These are phyloP conservation scores for Cotesia vestalis DNA, from an alignment of 1,140 invertebrate species.

Conservation along the genomic window DNA sequence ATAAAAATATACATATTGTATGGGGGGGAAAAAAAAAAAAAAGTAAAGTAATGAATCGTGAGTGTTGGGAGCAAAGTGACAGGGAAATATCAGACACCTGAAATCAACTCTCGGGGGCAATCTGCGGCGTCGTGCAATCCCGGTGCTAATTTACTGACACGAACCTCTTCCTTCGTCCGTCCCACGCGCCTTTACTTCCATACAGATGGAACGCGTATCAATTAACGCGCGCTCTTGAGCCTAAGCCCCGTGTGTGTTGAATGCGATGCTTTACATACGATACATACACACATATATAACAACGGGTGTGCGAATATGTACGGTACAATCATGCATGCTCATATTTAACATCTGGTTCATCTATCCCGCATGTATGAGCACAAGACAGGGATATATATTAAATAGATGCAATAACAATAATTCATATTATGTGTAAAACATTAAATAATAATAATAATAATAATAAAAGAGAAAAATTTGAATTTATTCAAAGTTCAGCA, in stretches of 20 bases:
- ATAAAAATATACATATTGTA: too few relatives aligned
- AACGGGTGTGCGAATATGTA: neutral
- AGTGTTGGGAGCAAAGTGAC: neutral
- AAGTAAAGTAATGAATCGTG: neutral
- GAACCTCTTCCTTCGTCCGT: conserved; percentile 21
- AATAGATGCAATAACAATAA: neutral
- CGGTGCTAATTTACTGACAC: conserved; percentile 34
- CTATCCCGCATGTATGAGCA: neutral
- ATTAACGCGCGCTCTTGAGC: conserved; percentile 41
- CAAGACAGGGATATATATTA: conserved; percentile 2
- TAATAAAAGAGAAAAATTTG: neutral
- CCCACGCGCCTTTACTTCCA: conserved; percentile 22
- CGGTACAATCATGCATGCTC: neutral
- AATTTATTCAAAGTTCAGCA: neutral
- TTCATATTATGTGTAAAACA: neutral
- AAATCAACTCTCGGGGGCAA: conserved; percentile 31
- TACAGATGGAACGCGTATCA: conserved; percentile 39
- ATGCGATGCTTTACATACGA: too few relatives aligned
- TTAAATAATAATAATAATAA: neutral
- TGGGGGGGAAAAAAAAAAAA: neutral
- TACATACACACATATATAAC: neutral
- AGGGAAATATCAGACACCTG: conserved; percentile 29
- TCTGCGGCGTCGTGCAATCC: conserved; percentile 29
- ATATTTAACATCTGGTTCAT: conserved; percentile 14
- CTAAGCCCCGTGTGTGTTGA: conserved; percentile 1